Percentiles rank a stretch among this genome's conserved stretches.
These are phyloP conservation scores for Apodemia mormo DNA, from an alignment of 2,888 invertebrate genomes.

Conservation along the genomic window DNA sequence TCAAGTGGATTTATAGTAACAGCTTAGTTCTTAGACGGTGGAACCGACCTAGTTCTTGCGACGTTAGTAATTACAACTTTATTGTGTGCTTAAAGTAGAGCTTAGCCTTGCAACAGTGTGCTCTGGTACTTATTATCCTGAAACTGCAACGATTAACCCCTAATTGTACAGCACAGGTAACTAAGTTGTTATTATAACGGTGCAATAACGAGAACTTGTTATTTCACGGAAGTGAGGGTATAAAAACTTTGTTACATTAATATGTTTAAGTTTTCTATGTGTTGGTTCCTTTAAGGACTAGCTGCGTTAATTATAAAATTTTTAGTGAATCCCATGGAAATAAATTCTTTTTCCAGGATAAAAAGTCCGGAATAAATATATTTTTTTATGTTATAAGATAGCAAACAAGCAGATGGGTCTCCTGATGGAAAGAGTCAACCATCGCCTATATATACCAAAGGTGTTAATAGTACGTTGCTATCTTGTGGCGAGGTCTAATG, in stretches of 20 bases:
- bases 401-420: too few species aligned
- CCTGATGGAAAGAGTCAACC: too few species aligned
- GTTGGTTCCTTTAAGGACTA: too few species aligned
- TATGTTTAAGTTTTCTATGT: too few species aligned
- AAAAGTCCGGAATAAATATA: too few species aligned
- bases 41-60: constrained; percentile 30
- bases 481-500: too few species aligned
- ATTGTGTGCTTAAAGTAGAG: constrained; percentile 43
- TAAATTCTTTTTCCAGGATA: too few species aligned
- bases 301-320: too few species aligned
- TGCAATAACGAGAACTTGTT: constrained; percentile 6
- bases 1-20: constrained; percentile 38
- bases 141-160: constrained; percentile 27
- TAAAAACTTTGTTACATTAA: constrained; percentile 5
- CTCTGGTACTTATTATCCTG: constrained; percentile 34
- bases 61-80: constrained; percentile 50
- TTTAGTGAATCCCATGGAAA: too few species aligned
- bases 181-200: constrained; percentile 21
- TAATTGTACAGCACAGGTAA: constrained; percentile 20
- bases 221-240: background rate
- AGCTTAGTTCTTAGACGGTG: constrained; percentile 36
- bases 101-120: constrained; percentile 22
- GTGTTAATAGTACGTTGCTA: too few species aligned
- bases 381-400: too few species aligned
- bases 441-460: too few species aligned